Conservation (phyloP, 2,797 vertebrate genomes). For the Malurus splendens region DNA sequence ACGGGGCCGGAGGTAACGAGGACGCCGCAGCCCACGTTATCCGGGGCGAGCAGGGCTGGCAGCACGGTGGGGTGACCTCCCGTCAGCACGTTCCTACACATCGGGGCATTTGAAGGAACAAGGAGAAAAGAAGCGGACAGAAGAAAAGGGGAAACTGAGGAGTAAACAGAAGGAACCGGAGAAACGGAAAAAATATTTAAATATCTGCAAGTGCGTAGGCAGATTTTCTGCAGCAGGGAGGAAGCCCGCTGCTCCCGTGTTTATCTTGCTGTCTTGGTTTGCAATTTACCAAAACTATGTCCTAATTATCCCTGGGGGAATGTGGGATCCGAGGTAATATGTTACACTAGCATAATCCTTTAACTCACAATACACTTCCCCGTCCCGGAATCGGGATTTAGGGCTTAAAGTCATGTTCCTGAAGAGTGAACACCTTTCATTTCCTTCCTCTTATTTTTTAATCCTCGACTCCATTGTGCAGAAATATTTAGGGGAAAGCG, state of each 20-base stretch:
- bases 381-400: constrained; percentile 1
- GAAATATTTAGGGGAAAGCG: not conserved
- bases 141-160: not conserved
- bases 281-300: constrained; percentile 14
- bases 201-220: not conserved
- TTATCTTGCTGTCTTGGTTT: not conserved
- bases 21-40: too few relatives aligned
- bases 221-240: not conserved
- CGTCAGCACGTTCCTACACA: not conserved
- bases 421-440: constrained; percentile 46
- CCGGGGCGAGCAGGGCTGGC: not conserved
- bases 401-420: constrained; percentile 27
- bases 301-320: constrained; percentile 46
- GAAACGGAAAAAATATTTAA: not conserved
- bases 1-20: not conserved
- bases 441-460: constrained; percentile 37
- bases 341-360: constrained; percentile 40
- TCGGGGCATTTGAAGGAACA: not conserved
- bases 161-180: not conserved
- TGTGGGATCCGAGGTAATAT: not conserved
- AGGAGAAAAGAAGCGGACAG: not conserved
- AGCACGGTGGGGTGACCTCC: not conserved
- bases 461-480: constrained; percentile 32
- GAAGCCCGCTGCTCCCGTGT: not conserved
- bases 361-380: constrained; percentile 37